phyloP scores from a whole-genome alignment of 2,888 invertebrate species.

The Eilema depressum region DNA sequence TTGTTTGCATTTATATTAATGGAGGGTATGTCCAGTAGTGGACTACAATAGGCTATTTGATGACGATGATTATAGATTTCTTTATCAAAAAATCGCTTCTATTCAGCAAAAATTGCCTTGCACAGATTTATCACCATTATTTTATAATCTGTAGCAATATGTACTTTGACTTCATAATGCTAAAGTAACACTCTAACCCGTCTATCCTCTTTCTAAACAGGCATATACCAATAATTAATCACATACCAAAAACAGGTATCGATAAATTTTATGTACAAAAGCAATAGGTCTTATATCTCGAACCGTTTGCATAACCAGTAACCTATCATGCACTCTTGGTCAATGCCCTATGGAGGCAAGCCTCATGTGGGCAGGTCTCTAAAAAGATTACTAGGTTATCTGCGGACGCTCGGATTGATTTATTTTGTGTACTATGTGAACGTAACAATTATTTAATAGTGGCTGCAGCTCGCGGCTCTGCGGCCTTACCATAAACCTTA shows the following conservation, averaged over 20 bases:
- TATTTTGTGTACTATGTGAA: background rate
- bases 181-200: background rate
- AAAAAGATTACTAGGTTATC: slow-evolving; percentile 52
- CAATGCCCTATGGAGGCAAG: slow-evolving; percentile 53
- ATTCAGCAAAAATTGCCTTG: background rate
- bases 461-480: background rate
- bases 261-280: slow-evolving; percentile 10
- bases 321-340: slow-evolving; percentile 46
- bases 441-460: background rate
- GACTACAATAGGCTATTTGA: too few species aligned
- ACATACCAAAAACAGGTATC: background rate
- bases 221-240: background rate
- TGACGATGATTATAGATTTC: too few species aligned
- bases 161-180: background rate
- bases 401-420: background rate
- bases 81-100: background rate
- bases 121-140: too few species aligned
- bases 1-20: too few species aligned
- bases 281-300: slow-evolving; percentile 30
- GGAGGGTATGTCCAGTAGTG: too few species aligned
- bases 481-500: too few species aligned
- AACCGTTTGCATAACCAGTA: slow-evolving; percentile 41
- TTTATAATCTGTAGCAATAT: background rate
- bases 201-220: slow-evolving; percentile 1
- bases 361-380: slow-evolving; percentile 35